Evolutionary conservation across 2,113 vertebrate species (phyloP).

Genomic region (Hemichromis elongatus): DNA sequence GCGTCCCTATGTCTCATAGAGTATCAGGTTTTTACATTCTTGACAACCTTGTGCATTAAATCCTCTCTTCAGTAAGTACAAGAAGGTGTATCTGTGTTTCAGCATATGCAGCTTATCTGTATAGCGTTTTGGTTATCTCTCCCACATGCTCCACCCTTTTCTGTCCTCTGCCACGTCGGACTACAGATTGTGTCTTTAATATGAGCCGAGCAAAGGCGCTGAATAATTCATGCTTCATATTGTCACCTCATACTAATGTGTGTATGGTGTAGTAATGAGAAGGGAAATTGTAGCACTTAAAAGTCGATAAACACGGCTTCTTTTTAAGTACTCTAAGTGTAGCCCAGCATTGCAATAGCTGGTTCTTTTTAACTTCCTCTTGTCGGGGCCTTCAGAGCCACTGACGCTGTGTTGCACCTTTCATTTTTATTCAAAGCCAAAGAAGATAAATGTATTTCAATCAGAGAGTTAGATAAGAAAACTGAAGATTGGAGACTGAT

Average conservation of each 20-base stretch:
- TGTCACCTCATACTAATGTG: background rate
- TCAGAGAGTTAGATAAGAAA: background rate
- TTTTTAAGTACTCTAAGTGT: background rate
- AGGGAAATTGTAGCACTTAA: background rate
- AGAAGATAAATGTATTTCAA: background rate
- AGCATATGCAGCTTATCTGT: background rate
- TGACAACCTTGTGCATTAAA: background rate
- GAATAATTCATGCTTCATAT: slow-evolving; percentile 4
- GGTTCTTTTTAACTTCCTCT: background rate
- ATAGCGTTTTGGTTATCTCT: background rate
- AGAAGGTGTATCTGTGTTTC: background rate
- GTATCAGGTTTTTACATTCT: background rate
- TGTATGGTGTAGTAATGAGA: background rate
- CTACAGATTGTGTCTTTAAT: background rate
- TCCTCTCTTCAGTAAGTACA: background rate
- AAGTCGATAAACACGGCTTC: background rate
- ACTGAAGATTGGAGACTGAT: background rate
- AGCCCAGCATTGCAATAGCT: background rate
- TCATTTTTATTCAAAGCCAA: background rate
- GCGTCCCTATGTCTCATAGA: background rate
- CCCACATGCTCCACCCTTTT: background rate
- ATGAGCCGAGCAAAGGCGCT: background rate
- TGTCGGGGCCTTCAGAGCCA: background rate
- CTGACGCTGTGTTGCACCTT: background rate
- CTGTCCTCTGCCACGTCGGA: background rate